Percentiles rank a stretch among this genome's conserved stretches.
phyloP scores from a whole-genome alignment of 2,113 vertebrate genomes.

The Amphiprion percula region DNA sequence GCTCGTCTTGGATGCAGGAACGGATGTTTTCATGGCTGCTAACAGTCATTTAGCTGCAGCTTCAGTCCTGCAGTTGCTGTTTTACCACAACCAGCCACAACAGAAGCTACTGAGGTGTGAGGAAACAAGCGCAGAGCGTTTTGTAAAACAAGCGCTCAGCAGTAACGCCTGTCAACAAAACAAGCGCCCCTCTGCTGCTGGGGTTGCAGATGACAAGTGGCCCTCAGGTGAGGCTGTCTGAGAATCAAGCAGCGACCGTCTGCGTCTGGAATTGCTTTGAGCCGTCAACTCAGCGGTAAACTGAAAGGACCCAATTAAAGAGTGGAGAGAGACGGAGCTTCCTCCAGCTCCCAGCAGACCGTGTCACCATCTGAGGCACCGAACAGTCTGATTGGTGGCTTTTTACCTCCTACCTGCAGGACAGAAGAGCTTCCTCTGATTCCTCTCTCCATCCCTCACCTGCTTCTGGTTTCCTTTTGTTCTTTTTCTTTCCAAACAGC shows the following conservation, averaged over 20 bases:
- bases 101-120: slow-evolving; percentile 19
- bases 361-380: slow-evolving; percentile 43
- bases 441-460: neutral
- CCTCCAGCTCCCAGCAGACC: slow-evolving; percentile 59
- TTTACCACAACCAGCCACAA: neutral
- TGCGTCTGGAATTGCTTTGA: slow-evolving; percentile 83
- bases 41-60: too few relatives aligned
- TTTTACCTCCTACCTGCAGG: slow-evolving; percentile 23
- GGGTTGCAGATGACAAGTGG: slow-evolving; percentile 75
- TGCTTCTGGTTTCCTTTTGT: neutral
- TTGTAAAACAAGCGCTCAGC: slow-evolving; percentile 64
- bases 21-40: too few relatives aligned
- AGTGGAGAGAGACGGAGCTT: neutral
- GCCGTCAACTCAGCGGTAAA: slow-evolving; percentile 79
- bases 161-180: slow-evolving; percentile 72
- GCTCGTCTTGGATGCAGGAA: too few relatives aligned
- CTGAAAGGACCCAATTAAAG: slow-evolving; percentile 82
- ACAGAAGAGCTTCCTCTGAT: neutral
- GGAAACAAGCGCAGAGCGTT: slow-evolving; percentile 52
- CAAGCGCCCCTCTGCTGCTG: slow-evolving; percentile 58
- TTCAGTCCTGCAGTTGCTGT: too few relatives aligned
- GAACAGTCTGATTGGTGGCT: neutral
- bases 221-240: slow-evolving; percentile 74
- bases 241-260: slow-evolving; percentile 70
- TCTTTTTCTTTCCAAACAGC: neutral